Percentiles rank a stretch among this genome's conserved stretches.
phyloP scores from a whole-genome alignment of 2,888 invertebrate species.

The Leptopterna dolabrata region DNA sequence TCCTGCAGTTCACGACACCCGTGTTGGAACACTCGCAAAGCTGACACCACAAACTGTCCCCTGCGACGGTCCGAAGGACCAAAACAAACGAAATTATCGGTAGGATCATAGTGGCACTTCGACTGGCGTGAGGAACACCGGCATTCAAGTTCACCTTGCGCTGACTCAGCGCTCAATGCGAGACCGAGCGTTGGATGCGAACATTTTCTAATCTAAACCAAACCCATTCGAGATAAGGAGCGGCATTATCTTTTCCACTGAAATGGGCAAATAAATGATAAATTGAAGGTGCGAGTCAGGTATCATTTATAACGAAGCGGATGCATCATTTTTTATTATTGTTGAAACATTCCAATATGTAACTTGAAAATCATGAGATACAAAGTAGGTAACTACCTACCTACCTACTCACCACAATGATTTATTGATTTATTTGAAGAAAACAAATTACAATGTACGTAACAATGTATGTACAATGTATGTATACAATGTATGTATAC shows the following conservation, averaged over 20 bases:
- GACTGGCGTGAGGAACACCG: background rate
- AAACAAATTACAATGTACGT: no score
- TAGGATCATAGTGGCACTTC: background rate
- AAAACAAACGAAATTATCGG: background rate
- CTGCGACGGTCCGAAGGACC: background rate
- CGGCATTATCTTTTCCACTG: background rate
- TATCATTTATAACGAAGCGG: background rate
- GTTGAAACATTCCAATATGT: no score
- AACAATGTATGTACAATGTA: no score
- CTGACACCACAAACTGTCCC: constrained; percentile 29
- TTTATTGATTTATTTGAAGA: no score
- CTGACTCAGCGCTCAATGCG: constrained; percentile 4
- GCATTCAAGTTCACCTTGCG: background rate
- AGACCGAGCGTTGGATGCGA: background rate
- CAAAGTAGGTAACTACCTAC: no score
- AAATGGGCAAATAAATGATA: constrained; percentile 25
- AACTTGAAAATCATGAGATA: no score
- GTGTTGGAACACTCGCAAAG: constrained; percentile 9
- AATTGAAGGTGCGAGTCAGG: constrained; percentile 26
- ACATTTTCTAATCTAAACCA: constrained; percentile 29
- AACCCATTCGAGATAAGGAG: constrained; percentile 32
- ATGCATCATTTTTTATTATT: background rate
- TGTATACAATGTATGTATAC: no score
- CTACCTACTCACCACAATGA: no score
- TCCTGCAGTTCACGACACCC: background rate